A percentile compares a stretch with the other conserved stretches of the same genome.
Evolutionary conservation across 2,888 invertebrate species (phyloP).

Genomic region (Zygogramma bicolorata): DNA sequence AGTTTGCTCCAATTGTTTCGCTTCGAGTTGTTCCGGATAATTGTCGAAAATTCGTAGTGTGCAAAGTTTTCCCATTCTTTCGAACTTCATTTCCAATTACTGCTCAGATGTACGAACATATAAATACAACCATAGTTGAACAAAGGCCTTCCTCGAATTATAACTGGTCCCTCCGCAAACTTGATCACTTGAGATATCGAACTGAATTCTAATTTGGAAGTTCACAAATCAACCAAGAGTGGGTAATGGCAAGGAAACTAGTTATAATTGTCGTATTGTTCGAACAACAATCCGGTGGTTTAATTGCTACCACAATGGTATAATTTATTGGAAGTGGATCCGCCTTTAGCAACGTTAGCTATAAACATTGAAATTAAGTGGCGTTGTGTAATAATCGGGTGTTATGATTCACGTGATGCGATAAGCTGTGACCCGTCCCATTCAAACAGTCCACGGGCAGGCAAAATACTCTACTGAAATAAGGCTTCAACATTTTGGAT

Average conservation of each 20-base stretch:
- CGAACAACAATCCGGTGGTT: conserved; percentile 30
- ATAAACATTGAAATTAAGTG: conserved; percentile 31
- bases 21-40: not conserved
- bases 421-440: not conserved
- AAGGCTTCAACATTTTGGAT: no score
- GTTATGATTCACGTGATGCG: not conserved
- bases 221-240: conserved; percentile 24
- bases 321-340: conserved; percentile 31
- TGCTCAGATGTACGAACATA: not conserved
- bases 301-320: conserved; percentile 15
- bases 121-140: not conserved
- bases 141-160: not conserved
- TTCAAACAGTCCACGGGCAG: no score
- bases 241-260: conserved; percentile 28
- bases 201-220: conserved; percentile 26
- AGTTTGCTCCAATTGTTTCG: not conserved
- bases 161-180: not conserved
- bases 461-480: no score
- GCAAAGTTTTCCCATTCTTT: not conserved
- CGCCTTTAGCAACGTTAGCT: conserved; percentile 10
- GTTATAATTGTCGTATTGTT: conserved; percentile 37
- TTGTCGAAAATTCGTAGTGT: not conserved
- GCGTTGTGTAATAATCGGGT: not conserved
- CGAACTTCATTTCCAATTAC: not conserved
- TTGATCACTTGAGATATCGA: conserved; percentile 1